Base-by-base conservation (phyloP, 2,113 vertebrate genomes). In the Cathartes aura region DNA sequence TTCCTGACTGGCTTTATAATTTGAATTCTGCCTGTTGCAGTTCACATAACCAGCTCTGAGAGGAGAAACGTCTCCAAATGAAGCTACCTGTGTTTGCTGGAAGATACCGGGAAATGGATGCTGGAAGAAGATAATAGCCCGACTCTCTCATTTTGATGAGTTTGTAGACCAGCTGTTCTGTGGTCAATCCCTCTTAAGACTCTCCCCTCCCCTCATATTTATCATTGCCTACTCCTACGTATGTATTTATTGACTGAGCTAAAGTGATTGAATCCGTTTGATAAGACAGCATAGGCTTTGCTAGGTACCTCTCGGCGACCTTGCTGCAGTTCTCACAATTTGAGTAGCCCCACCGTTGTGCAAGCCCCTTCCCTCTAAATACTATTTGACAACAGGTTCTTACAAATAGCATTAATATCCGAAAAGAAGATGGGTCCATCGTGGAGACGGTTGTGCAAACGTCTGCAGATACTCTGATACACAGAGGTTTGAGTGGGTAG, bases 361-460 rank as follows among this genome's bases (percentile, higher is more conserved):
- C 47, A 26, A 58, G 8, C 53, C 43, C n/a, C 53, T 81, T 50
- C 53, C 16, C 32, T 11, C 23, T 50, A 56, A 80, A 62, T 11
- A 5, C 36, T 21, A 3, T 47, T 38, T 82, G 34, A 67, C n/a
- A 36, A 8, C 23, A 38, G 36, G 29, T 42, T 34, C 43, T 55
- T 68, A 36, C 3, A 68, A 22, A 68, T 6, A 72, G 30, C 38
- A 42, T n/a, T 42, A 19, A 17, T 21, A 20, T 5, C 55, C 2
- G 3, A 64, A 40, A 78, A 50, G 30, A 62, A 20, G 66, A 50
- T 4, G 34, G 15, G 15, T 8, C 20, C 19, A 4, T 11, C 0
- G 0, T 20, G 70, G 48, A 10, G 53, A 24, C 3, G 0, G 0
- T 5, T 59, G 58, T 36, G 55, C n/a, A 16, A 16, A 14, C 9